Percentiles rank a stretch among this genome's conserved stretches.
Conservation (phyloP, 2,888 invertebrate species). For the Stegophylla sp. region DNA sequence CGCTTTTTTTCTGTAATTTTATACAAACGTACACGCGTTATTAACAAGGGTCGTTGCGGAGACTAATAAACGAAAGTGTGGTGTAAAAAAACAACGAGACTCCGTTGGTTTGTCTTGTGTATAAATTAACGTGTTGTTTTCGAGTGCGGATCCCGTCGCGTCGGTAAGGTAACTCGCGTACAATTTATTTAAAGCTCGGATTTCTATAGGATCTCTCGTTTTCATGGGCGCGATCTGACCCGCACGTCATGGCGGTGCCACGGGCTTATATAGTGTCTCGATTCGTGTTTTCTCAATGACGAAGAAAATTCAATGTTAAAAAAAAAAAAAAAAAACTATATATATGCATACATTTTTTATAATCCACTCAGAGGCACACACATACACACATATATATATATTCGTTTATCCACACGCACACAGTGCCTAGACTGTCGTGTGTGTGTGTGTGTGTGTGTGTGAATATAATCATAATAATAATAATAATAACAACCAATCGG, state of each 20-base stretch:
- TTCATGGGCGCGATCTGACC: neutral
- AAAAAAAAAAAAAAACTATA: neutral
- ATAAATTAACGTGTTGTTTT: too few species aligned
- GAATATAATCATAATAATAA: slow-evolving; percentile 49
- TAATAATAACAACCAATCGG: slow-evolving; percentile 50
- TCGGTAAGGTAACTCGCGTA: too few species aligned
- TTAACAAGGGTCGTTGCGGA: neutral
- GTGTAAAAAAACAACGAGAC: neutral
- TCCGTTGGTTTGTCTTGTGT: too few species aligned
- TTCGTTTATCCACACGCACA: slow-evolving; percentile 41
- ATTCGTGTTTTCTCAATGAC: slow-evolving; percentile 8
- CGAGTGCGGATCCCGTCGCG: too few species aligned
- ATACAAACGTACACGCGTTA: neutral
- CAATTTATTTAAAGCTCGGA: slow-evolving; percentile 26
- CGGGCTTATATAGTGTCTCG: too few species aligned
- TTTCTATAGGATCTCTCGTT: neutral
- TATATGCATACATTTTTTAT: neutral
- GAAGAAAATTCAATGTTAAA: neutral
- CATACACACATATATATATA: neutral
- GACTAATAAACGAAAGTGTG: slow-evolving; percentile 7
- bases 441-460: slow-evolving; percentile 11
- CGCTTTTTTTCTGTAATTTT: slow-evolving; percentile 19
- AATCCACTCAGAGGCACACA: neutral
- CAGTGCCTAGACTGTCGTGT: neutral
- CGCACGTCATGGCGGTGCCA: neutral